A percentile compares a stretch with the other conserved stretches of the same genome.
Evolutionary conservation across 92 coral and sea anemone species (phyloP).

Genomic region (Paramuricea clavata): DNA sequence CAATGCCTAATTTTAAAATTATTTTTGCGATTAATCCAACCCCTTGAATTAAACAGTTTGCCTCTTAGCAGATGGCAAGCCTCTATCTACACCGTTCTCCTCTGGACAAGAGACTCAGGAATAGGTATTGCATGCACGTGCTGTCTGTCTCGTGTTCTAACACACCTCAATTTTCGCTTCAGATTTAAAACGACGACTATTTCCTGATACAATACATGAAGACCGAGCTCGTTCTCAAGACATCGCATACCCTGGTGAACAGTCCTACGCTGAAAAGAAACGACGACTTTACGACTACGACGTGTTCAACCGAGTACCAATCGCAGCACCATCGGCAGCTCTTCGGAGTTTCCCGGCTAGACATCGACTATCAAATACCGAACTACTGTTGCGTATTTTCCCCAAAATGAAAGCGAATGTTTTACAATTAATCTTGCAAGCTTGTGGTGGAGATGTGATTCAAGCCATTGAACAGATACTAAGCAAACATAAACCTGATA

Average conservation of each 20-base stretch:
- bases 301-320: slow-evolving; percentile 50
- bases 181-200: slow-evolving; percentile 40
- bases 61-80: background rate
- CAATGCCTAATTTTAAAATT: no score
- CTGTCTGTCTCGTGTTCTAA: background rate
- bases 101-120: background rate
- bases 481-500: slow-evolving; percentile 73
- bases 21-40: no score
- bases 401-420: slow-evolving; percentile 96
- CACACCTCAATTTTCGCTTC: background rate
- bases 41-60: no score
- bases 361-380: slow-evolving; percentile 89
- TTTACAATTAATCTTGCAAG: slow-evolving; percentile 89
- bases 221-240: slow-evolving; percentile 31
- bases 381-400: slow-evolving; percentile 89
- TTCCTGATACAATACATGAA: slow-evolving; percentile 22
- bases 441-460: slow-evolving; percentile 91
- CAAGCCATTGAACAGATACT: slow-evolving; percentile 97
- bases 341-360: slow-evolving; percentile 63
- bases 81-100: background rate
- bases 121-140: background rate
- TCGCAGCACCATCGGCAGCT: slow-evolving; percentile 28
- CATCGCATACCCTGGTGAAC: slow-evolving; percentile 24
- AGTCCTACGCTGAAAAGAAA: slow-evolving; percentile 67
- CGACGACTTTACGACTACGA: slow-evolving; percentile 76